Percentiles rank a stretch among this genome's conserved stretches.
Conservation (phyloP, 1,140 invertebrate genomes). For the Atta colombica region DNA sequence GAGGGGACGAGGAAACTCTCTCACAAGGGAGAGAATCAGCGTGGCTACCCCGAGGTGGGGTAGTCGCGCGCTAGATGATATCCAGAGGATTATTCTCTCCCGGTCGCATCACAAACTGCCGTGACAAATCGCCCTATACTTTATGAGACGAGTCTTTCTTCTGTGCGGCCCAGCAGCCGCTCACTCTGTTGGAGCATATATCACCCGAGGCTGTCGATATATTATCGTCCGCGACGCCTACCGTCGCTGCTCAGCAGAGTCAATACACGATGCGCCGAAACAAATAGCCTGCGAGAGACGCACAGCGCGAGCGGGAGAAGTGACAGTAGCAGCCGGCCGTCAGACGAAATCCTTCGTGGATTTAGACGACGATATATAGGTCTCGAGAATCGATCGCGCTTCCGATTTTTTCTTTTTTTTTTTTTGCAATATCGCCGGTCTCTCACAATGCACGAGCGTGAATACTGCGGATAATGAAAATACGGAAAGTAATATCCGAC, state of each 20-base stretch:
- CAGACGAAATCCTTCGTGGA: slow-evolving; percentile 74
- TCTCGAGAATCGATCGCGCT: slow-evolving; percentile 50
- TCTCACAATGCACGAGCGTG: background rate
- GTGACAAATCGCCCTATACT: slow-evolving; percentile 83
- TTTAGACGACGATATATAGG: slow-evolving; percentile 72
- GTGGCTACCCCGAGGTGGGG: slow-evolving; percentile 32
- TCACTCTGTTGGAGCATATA: slow-evolving; percentile 81
- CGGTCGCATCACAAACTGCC: slow-evolving; percentile 82
- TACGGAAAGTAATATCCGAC: background rate
- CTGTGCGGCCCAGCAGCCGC: slow-evolving; percentile 67
- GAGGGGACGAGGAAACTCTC: slow-evolving; percentile 56
- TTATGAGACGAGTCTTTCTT: slow-evolving; percentile 82
- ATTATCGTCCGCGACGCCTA: slow-evolving; percentile 81
- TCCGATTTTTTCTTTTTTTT: background rate
- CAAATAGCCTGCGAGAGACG: slow-evolving; percentile 68
- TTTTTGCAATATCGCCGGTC: background rate
- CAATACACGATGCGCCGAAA: slow-evolving; percentile 77
- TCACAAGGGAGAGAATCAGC: slow-evolving; percentile 40
- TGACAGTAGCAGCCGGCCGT: slow-evolving; percentile 60
- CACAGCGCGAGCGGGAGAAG: slow-evolving; percentile 46
- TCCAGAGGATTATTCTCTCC: slow-evolving; percentile 83
- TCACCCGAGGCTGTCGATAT: slow-evolving; percentile 81
- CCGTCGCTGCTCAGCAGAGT: slow-evolving; percentile 72
- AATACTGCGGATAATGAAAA: background rate
- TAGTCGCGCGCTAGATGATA: slow-evolving; percentile 79